Base-by-base conservation (phyloP, 1,140 invertebrate species). In the Platyscapa corneri region DNA sequence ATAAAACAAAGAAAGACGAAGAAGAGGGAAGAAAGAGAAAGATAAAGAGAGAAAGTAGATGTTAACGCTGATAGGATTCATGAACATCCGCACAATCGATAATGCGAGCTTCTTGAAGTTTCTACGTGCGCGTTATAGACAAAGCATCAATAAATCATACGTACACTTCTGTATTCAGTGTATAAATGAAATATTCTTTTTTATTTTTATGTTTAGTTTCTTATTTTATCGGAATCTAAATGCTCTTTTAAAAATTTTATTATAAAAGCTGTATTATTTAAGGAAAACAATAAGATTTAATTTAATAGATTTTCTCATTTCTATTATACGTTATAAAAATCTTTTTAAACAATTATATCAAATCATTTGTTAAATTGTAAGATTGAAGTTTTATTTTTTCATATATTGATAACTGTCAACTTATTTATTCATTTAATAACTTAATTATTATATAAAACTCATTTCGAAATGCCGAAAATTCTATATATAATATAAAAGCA, bases 81-180 rank as follows among this genome's bases (percentile, higher is more conserved):
- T 77, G 74, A 77, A 49, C 82, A 76, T 77, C 72, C 56, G 37
- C 39, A 42, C 39, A 39, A 65, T 83, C 34, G 82, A 65, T 83
- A 76, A 83, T 64, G 56, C 74, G 82, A 83, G 39, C 67, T 12
- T 34, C 72, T 6, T 37, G 60, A 83, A 56, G 72, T 76, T 76
- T 37, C 14, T 80, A 46, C 6, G 20, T 20, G n/a, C 27, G 53
- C 53, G 53, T 42, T 83, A 42, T 27, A 83, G 39, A 83, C 82
- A 83, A 83, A 83, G 74, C 82, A 16, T 37, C 14, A 46, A 39
- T 53, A 46, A 49, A 65, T 76, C 74, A 83, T 77, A 77, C 39
- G n/a, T 65, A 60, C 32, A 60, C 46, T 60, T 79, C 20, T 56
- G 53, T 60, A 78, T 37, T 78, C 18, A 2, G 34, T 39, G n/a